Conservation (phyloP, 2,888 invertebrate genomes). For the Hemithea aestivaria region DNA sequence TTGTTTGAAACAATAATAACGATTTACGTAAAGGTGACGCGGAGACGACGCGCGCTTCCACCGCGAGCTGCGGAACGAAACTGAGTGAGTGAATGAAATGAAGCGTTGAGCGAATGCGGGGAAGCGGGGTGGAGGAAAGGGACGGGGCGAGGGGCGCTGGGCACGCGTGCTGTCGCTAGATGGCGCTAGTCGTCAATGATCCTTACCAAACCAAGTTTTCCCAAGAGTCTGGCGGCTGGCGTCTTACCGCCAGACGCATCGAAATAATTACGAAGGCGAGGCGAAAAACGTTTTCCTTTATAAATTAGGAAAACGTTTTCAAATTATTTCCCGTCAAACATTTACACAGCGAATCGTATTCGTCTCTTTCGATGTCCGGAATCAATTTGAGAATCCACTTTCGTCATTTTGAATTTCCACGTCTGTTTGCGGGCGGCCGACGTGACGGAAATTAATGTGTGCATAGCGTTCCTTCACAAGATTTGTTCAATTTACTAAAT, state of each 20-base stretch:
- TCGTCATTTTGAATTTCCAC: conserved; percentile 59
- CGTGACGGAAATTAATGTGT: conserved; percentile 72
- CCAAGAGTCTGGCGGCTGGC: too few species aligned
- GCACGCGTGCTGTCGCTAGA: conserved; percentile 41
- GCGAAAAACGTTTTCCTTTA: conserved; percentile 40
- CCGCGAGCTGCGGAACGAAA: conserved; percentile 54
- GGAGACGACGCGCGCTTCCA: conserved; percentile 27
- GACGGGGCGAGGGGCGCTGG: conserved; percentile 31
- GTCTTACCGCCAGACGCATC: conserved; percentile 26
- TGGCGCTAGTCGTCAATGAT: conserved; percentile 45
- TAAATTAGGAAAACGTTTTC: conserved; percentile 68
- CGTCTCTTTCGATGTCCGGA: conserved; percentile 58
- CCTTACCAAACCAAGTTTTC: conserved; percentile 17
- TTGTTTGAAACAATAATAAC: conserved; percentile 69
- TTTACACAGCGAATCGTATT: conserved; percentile 60
- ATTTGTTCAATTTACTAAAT: conserved; percentile 41
- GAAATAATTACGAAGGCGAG: conserved; percentile 42
- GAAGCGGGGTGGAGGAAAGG: conserved; percentile 28
- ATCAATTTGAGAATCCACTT: conserved; percentile 68
- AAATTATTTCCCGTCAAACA: conserved; percentile 65
- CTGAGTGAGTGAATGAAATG: conserved; percentile 65
- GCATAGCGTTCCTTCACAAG: conserved; percentile 55
- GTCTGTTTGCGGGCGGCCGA: conserved; percentile 50
- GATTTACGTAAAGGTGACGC: conserved; percentile 43
- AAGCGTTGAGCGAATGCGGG: conserved; percentile 31